These are phyloP conservation scores for Cervus canadensis DNA, from an alignment of 2,113 vertebrate genomes.

Conservation along the genomic window DNA sequence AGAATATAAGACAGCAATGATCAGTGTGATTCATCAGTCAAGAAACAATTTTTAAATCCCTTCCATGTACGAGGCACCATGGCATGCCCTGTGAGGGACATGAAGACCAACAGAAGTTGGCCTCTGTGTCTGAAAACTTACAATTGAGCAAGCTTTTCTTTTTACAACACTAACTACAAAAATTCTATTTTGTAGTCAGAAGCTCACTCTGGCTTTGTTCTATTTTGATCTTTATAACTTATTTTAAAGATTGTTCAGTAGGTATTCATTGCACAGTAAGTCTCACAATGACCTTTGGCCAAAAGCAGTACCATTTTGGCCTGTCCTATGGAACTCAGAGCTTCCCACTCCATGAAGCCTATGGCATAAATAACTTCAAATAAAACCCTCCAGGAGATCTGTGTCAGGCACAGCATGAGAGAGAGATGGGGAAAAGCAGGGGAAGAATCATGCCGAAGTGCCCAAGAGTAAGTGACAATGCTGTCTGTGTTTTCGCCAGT, in stretches of 20 bases:
- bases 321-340: slow-evolving; percentile 4
- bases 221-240: slow-evolving; percentile 65
- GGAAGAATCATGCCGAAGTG: background rate
- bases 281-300: slow-evolving; percentile 59
- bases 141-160: background rate
- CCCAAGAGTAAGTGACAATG: background rate
- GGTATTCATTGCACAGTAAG: slow-evolving; percentile 38
- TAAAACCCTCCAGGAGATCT: slow-evolving; percentile 21
- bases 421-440: background rate
- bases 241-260: slow-evolving; percentile 51
- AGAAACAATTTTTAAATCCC: background rate
- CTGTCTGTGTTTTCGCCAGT: background rate
- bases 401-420: background rate
- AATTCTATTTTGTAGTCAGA: slow-evolving; percentile 48
- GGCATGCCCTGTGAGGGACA: background rate
- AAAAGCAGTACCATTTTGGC: slow-evolving; percentile 50
- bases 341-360: slow-evolving; percentile 38
- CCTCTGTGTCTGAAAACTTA: background rate
- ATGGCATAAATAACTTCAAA: slow-evolving; percentile 60
- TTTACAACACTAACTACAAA: slow-evolving; percentile 49
- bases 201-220: slow-evolving; percentile 44
- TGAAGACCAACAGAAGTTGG: background rate
- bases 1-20: background rate
- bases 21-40: background rate
- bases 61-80: background rate